A percentile compares a stretch with the other conserved stretches of the same genome.
Conservation (phyloP, 2,888 invertebrate genomes). For the Bombylius discolor region DNA sequence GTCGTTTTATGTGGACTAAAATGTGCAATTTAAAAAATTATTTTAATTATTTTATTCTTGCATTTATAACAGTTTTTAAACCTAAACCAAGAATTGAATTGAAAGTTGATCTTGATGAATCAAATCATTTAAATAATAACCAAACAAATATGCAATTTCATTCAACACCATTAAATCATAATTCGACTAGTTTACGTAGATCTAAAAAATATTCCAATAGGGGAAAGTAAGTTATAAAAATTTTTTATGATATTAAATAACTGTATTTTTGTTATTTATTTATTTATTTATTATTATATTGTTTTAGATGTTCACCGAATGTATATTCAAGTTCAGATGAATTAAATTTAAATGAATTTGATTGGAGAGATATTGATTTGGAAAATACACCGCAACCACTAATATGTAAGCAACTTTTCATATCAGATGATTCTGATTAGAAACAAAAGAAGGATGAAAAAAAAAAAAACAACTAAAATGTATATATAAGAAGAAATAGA, state of each 20-base stretch:
- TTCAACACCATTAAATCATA: conserved; percentile 32
- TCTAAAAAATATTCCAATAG: conserved; percentile 26
- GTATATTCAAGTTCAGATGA: neutral
- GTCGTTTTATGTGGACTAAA: conserved; percentile 28
- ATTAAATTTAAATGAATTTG: neutral
- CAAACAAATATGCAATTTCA: conserved; percentile 23
- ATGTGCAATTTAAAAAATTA: conserved; percentile 30
- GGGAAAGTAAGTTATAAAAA: neutral
- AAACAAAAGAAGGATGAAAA: neutral
- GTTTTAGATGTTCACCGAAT: neutral
- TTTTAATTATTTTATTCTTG: conserved; percentile 22
- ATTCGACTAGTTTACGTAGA: conserved; percentile 21
- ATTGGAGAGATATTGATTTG: neutral
- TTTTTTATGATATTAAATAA: no score
- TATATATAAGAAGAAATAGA: no score
- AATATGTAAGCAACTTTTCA: neutral
- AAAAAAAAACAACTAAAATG: neutral
- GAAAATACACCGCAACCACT: neutral
- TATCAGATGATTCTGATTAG: neutral
- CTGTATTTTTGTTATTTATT: no score
- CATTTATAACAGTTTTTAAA: neutral
- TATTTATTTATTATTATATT: neutral
- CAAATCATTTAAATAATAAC: conserved; percentile 13
- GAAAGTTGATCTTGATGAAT: neutral
- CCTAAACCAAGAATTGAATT: neutral